Conservation (phyloP, 2,888 invertebrate genomes). For the Acanthopleura granulata region DNA sequence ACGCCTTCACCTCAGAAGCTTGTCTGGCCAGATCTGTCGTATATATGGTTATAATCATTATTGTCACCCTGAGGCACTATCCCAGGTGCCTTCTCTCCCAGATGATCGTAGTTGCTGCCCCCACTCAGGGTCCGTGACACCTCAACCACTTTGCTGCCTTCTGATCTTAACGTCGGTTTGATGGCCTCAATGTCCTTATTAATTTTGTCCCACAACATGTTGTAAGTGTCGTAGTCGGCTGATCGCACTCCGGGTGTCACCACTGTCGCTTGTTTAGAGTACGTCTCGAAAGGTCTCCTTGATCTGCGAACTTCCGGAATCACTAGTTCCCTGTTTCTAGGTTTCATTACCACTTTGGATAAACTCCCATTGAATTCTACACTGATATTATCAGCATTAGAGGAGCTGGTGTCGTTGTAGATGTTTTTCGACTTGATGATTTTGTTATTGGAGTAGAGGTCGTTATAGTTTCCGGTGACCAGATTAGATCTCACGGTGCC, state of each 20-base stretch:
- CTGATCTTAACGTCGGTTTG: background rate
- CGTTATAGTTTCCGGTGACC: background rate
- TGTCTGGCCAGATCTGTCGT: background rate
- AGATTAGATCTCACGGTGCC: background rate
- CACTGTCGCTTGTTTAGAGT: background rate
- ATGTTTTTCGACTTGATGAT: background rate
- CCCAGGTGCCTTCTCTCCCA: background rate
- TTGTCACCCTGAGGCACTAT: background rate
- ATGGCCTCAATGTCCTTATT: background rate
- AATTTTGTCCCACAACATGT: background rate
- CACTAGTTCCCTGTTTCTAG: background rate
- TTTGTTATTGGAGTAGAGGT: conserved; percentile 1
- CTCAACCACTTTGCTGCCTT: background rate
- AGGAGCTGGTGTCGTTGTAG: background rate
- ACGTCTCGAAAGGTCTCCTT: background rate
- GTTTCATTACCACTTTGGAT: background rate
- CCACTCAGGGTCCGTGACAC: background rate
- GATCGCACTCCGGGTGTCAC: background rate
- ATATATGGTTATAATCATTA: background rate
- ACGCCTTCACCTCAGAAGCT: background rate
- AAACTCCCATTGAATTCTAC: background rate
- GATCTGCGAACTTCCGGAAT: background rate
- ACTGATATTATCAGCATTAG: too few relatives aligned
- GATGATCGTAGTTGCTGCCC: background rate
- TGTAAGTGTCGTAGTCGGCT: background rate